These are phyloP conservation scores for Myoxocephalus aenaeus DNA, from an alignment of 2,797 vertebrate genomes.

Conservation along the genomic window DNA sequence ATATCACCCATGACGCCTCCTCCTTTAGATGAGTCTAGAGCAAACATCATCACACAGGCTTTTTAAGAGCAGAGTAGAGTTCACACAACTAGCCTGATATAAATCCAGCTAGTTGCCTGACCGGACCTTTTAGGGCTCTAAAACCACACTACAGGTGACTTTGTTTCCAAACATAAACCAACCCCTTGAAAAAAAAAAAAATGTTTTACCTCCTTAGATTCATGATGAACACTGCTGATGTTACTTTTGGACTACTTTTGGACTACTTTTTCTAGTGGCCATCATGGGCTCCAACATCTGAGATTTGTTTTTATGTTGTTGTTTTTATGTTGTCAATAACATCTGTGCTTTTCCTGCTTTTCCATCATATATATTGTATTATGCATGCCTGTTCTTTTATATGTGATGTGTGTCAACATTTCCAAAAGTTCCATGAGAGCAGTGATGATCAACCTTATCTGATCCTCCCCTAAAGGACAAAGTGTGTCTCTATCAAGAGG, in stretches of 20 bases:
- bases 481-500: background rate
- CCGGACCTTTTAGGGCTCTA: background rate
- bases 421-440: background rate
- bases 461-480: background rate
- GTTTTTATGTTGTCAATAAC: background rate
- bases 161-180: background rate
- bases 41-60: background rate
- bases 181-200: background rate
- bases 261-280: too few species aligned
- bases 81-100: background rate
- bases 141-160: background rate
- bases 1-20: background rate
- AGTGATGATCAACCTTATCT: background rate
- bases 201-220: background rate
- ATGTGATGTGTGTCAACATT: constrained; percentile 3
- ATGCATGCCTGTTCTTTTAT: background rate
- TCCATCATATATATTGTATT: background rate
- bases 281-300: background rate
- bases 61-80: background rate
- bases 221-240: background rate
- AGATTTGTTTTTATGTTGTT: background rate
- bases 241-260: background rate
- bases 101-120: background rate
- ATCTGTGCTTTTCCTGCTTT: background rate
- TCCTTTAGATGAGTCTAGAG: background rate